Evolutionary conservation across 2,888 invertebrate species (phyloP).

Genomic region (Pachymerium ferrugineum): DNA sequence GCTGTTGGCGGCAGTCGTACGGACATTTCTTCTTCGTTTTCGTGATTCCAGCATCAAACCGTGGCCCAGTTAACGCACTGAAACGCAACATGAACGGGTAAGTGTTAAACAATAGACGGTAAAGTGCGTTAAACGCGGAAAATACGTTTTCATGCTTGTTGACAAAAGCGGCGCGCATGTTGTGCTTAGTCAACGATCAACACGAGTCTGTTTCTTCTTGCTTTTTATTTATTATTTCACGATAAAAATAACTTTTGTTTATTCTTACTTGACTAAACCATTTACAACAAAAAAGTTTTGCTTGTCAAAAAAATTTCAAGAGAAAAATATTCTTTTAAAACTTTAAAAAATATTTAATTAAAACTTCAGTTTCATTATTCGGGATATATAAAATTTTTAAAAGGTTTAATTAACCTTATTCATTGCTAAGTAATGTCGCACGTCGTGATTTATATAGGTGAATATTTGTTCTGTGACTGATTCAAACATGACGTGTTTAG

Average conservation of each 20-base stretch:
- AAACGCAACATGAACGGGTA: conserved; percentile 10
- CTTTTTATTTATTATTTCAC: conserved; percentile 8
- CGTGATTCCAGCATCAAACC: not conserved
- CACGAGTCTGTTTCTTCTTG: not conserved
- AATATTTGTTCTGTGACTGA: no score
- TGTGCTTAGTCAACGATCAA: not conserved
- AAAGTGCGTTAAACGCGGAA: not conserved
- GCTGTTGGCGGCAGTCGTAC: not conserved
- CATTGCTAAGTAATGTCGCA: no score
- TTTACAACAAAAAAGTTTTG: not conserved
- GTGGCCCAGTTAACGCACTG: not conserved
- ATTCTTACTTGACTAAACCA: not conserved
- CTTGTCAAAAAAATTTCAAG: not conserved
- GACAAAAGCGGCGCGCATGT: not conserved
- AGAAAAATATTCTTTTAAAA: not conserved
- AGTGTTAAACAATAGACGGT: not conserved
- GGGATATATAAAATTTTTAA: no score
- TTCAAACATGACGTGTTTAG: no score
- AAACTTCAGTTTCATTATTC: no score
- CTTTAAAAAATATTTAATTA: no score
- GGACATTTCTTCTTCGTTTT: conserved; percentile 8
- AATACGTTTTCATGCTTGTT: not conserved
- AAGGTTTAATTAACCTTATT: no score
- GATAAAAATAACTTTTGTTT: conserved; percentile 6
- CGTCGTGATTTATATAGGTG: no score